Base-by-base conservation (phyloP, 1,140 invertebrate species). In the Listronotus oregonensis region DNA sequence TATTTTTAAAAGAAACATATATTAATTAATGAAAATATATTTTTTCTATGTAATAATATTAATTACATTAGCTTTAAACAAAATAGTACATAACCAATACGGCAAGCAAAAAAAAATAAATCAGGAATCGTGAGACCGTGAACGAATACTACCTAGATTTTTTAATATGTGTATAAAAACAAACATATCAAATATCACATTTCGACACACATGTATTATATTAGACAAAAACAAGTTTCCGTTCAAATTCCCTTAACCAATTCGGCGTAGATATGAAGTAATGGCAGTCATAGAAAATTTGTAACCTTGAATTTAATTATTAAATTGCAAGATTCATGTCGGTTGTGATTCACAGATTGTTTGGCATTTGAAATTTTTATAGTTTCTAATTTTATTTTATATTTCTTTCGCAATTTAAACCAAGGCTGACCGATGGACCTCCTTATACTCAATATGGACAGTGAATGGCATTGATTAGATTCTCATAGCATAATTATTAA, bases 291-390 rank as follows among this genome's bases (percentile, higher is more conserved):
- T 71, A 68, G 73, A 71, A 71, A 72, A 72, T 74, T 74, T 57
- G 71, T 70, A 74, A 72, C 73, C 73, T 75, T 75, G 73, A 72
- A 72, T 72, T 72, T 73, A 72, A 75, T 75, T 75, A 70, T 60
- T 54, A 69, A 75, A 73, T 75, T 75, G 69, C 73, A 66, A 71
- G 67, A 69, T 68, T 62, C 66, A 66, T 72, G 64, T 61, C 43
- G 37, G 52, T 55, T 68, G 69, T 74, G 71, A 74, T 69, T 74
- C 72, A 74, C 64, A 67, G 66, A 74, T 72, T 72, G 72, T 72
- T 74, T 74, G 70, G 72, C 70, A 73, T 73, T 72, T 73, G 49
- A 67, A 64, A 70, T 69, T 72, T 70, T 71, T 73, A 73, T 71
- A 64, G 68, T 70, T 71, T 71, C 68, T 73, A 73, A 71, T 71